Percentiles rank a stretch among this genome's conserved stretches.
phyloP scores from a whole-genome alignment of 2,113 vertebrate species.

The Spheniscus mendiculus region DNA sequence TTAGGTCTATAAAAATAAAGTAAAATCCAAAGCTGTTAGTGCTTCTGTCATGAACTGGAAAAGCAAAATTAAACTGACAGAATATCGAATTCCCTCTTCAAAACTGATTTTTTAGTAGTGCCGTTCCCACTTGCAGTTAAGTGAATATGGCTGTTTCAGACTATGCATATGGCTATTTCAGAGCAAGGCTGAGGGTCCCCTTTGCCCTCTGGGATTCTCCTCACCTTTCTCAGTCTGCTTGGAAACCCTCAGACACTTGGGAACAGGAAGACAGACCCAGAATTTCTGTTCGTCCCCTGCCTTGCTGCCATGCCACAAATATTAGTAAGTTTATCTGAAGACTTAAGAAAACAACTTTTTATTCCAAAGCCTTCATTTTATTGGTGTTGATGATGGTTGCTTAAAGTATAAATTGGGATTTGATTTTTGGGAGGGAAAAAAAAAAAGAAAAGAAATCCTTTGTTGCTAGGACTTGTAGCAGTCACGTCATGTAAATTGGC shows the following conservation, averaged over 20 bases:
- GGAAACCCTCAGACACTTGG: neutral
- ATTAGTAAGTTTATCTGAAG: neutral
- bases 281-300: neutral
- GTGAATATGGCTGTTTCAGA: neutral
- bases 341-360: neutral
- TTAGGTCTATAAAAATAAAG: neutral
- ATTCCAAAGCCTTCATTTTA: neutral
- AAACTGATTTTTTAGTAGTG: neutral
- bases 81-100: neutral
- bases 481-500: neutral
- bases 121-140: neutral
- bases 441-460: neutral
- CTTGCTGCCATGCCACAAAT: neutral
- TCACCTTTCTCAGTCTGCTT: neutral
- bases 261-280: neutral
- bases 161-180: neutral
- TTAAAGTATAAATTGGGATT: neutral
- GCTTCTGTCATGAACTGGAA: neutral
- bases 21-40: neutral
- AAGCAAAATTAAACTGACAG: neutral
- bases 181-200: neutral
- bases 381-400: neutral
- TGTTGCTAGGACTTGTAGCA: neutral
- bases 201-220: neutral
- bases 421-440: neutral